These are phyloP conservation scores for Pygocentrus nattereri DNA, from an alignment of 2,797 vertebrate species.

Conservation along the genomic window DNA sequence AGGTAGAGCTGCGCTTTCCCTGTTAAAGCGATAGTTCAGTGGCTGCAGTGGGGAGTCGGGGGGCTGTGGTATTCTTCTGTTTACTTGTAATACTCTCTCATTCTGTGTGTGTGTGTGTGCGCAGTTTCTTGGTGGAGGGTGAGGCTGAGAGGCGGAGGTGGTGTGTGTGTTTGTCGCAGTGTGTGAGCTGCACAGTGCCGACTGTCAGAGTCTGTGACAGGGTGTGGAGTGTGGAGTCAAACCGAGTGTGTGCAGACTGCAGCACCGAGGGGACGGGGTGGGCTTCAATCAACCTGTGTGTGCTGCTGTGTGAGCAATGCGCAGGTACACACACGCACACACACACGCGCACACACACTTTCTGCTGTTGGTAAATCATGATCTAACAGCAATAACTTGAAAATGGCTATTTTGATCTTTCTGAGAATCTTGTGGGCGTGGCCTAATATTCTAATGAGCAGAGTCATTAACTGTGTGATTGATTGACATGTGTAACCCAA, in stretches of 20 bases:
- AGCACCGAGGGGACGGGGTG: conserved; percentile 76
- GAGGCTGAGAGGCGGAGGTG: conserved; percentile 80
- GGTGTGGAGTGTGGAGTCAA: conserved; percentile 76
- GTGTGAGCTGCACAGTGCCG: conserved; percentile 78
- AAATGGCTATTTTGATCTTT: no score
- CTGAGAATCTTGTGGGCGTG: no score
- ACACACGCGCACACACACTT: background rate
- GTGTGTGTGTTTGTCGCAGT: conserved; percentile 78
- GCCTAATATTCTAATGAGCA: no score
- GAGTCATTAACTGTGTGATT: no score
- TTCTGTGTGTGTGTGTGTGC: background rate
- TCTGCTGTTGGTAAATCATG: no score
- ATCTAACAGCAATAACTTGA: no score
- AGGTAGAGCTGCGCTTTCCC: conserved; percentile 63
- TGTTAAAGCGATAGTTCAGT: no score
- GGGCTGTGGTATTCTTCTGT: no score
- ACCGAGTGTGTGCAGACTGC: conserved; percentile 81
- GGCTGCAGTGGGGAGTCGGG: no score
- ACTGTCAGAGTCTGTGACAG: conserved; percentile 75
- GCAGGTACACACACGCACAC: conserved; percentile 74
- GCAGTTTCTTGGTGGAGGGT: conserved; percentile 75
- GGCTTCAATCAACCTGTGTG: conserved; percentile 85
- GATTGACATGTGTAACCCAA: no score
- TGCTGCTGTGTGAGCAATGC: conserved; percentile 84
- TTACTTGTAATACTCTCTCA: background rate